Percentiles rank a stretch among this genome's conserved stretches.
Conservation (phyloP, 2,888 invertebrate species). For the Opisthograptis luteolata region DNA sequence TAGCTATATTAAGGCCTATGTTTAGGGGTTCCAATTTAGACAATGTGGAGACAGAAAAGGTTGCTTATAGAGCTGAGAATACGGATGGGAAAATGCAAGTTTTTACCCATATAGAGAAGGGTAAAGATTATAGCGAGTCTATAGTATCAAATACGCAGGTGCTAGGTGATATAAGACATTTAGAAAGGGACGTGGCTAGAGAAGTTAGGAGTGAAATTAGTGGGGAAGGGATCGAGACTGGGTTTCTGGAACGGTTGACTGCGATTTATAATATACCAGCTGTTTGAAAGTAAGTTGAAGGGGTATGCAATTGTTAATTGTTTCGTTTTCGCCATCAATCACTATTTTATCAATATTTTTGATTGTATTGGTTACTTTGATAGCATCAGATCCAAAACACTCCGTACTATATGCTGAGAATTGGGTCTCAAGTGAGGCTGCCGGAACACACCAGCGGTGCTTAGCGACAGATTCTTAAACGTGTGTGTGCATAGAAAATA, state of each 20-base stretch:
- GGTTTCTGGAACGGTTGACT: conserved; percentile 66
- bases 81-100: conserved; percentile 72
- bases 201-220: conserved; percentile 54
- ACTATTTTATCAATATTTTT: no score
- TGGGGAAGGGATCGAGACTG: conserved; percentile 62
- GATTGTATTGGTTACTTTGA: no score
- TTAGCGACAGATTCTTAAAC: no score
- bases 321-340: no score
- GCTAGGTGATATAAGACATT: conserved; percentile 55
- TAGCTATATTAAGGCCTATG: conserved; percentile 55
- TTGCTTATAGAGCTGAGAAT: conserved; percentile 30
- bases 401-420: no score
- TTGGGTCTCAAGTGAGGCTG: no score
- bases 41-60: conserved; percentile 10
- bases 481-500: no score
- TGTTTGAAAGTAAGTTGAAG: conserved; percentile 40
- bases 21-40: conserved; percentile 32
- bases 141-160: conserved; percentile 47
- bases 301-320: not conserved
- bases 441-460: no score
- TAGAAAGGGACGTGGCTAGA: conserved; percentile 54
- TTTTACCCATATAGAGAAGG: conserved; percentile 66
- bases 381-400: no score
- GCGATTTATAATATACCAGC: conserved; percentile 72
- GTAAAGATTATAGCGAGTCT: conserved; percentile 48